Percentiles rank a stretch among this genome's conserved stretches.
Evolutionary conservation across 2,113 vertebrate species (phyloP).

Genomic region (Engraulis encrasicolus): DNA sequence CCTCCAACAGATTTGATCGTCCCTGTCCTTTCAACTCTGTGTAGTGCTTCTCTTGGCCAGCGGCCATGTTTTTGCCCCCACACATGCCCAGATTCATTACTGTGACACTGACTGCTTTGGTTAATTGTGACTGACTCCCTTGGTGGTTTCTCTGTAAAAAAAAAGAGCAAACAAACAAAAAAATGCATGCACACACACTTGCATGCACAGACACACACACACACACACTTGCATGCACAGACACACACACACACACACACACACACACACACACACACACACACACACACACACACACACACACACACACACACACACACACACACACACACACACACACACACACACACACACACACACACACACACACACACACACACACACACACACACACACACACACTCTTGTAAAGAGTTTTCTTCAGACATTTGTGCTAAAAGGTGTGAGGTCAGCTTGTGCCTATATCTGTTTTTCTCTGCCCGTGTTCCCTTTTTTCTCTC

Average conservation of each 20-base stretch:
- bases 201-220: too few species aligned
- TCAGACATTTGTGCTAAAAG: too few species aligned
- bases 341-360: too few species aligned
- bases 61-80: neutral
- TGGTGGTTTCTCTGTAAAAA: neutral
- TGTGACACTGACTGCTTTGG: neutral
- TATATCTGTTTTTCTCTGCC: neutral
- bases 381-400: too few species aligned
- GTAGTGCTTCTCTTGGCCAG: constrained; percentile 13
- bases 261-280: too few species aligned
- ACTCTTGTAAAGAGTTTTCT: too few species aligned
- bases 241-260: neutral
- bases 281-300: neutral
- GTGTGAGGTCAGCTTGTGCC: neutral
- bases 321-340: neutral
- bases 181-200: neutral
- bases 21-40: neutral
- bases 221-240: neutral
- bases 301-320: too few species aligned
- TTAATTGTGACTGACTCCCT: neutral
- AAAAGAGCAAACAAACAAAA: too few species aligned
- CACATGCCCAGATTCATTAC: neutral
- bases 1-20: neutral
- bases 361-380: neutral
- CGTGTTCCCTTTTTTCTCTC: neutral